These are phyloP conservation scores for Plectropomus leopardus DNA, from an alignment of 2,113 vertebrate species.

Conservation along the genomic window DNA sequence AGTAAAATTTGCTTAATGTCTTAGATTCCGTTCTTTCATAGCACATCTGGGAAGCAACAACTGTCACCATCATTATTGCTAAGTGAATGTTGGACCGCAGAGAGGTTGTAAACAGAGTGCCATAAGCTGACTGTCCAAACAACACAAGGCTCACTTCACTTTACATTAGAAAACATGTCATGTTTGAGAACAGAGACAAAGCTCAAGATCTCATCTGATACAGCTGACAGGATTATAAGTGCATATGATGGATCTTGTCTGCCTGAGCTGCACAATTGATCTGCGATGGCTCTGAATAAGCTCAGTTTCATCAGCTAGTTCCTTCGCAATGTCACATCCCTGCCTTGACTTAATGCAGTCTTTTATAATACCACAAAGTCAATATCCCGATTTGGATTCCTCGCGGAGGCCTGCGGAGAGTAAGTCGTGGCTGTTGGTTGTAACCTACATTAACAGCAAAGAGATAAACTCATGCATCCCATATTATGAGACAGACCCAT, in stretches of 20 bases:
- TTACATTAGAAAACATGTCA: conserved; percentile 19
- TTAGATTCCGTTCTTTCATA: background rate
- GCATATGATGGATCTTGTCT: conserved; percentile 36
- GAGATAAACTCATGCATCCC: conserved; percentile 52
- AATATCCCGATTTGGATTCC: conserved; percentile 61
- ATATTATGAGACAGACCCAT: conserved; percentile 53
- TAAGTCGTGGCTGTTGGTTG: conserved; percentile 31
- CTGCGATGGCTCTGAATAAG: conserved; percentile 29
- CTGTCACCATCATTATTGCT: background rate
- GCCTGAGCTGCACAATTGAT: conserved; percentile 43
- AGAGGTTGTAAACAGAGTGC: background rate
- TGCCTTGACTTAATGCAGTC: conserved; percentile 56
- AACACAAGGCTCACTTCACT: background rate
- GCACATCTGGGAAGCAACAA: background rate
- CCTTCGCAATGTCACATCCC: conserved; percentile 50
- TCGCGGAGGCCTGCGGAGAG: conserved; percentile 30
- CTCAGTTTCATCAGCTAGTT: conserved; percentile 39
- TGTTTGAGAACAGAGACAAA: conserved; percentile 20
- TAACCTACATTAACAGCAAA: conserved; percentile 53
- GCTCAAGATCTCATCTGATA: conserved; percentile 8
- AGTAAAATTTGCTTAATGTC: background rate
- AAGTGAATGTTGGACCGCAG: background rate
- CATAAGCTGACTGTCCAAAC: conserved; percentile 7
- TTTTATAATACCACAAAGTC: conserved; percentile 50
- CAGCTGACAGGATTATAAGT: conserved; percentile 23